Conservation (phyloP, 1,140 invertebrate species). For the Chelonus insularis region DNA sequence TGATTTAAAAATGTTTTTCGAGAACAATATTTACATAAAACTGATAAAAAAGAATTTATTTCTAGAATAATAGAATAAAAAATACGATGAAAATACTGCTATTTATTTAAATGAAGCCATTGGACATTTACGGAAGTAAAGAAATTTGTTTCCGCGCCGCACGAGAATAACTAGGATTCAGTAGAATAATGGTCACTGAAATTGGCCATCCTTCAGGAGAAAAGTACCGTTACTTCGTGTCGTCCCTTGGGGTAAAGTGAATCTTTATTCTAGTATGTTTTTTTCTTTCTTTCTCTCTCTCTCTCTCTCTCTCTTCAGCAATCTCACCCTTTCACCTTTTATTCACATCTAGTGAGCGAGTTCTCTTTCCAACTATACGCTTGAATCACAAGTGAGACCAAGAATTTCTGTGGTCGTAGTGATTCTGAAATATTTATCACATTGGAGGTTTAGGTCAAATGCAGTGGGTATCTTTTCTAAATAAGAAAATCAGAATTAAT, state of each 20-base stretch:
- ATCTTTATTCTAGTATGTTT: conserved; percentile 11
- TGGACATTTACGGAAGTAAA: conserved; percentile 18
- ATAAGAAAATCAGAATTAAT: too few species aligned
- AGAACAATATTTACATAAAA: background rate
- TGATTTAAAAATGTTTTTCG: too few species aligned
- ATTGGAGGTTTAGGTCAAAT: background rate
- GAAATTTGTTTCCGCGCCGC: conserved; percentile 16
- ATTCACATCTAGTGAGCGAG: conserved; percentile 3
- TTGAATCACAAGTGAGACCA: conserved; percentile 1
- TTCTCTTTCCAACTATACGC: background rate
- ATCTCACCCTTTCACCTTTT: conserved; percentile 23
- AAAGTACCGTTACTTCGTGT: conserved; percentile 9
- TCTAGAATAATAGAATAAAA: background rate
- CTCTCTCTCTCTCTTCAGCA: conserved; percentile 12
- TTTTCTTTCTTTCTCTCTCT: background rate
- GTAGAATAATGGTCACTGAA: conserved; percentile 26
- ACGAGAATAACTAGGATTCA: conserved; percentile 21
- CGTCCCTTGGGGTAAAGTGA: conserved; percentile 18
- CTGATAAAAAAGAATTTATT: background rate
- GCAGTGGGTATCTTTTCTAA: background rate
- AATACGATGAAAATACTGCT: background rate
- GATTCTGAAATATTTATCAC: conserved; percentile 15
- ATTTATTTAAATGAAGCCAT: background rate
- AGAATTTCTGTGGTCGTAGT: conserved; percentile 2
- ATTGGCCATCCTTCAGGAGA: conserved; percentile 26